These are phyloP conservation scores for Brevimyrus niger DNA, from an alignment of 2,113 vertebrate genomes.

Conservation along the genomic window DNA sequence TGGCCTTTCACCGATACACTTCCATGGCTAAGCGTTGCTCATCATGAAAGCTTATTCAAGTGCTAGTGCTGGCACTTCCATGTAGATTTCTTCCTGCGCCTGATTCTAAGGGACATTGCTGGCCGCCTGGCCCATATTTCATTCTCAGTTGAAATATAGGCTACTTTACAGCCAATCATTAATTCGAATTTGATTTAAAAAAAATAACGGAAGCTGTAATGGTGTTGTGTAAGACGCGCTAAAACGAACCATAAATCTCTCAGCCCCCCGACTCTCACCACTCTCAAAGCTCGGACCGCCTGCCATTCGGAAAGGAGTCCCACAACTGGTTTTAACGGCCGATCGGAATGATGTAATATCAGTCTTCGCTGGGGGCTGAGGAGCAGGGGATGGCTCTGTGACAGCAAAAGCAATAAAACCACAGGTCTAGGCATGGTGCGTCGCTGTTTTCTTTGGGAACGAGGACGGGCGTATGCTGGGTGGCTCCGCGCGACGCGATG, in stretches of 20 bases:
- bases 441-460: neutral
- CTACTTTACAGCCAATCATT: neutral
- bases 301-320: conserved; percentile 32
- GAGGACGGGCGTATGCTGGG: neutral
- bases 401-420: conserved; percentile 67
- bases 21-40: neutral
- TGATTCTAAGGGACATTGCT: neutral
- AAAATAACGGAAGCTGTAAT: conserved; percentile 49
- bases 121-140: neutral
- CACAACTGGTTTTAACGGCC: conserved; percentile 37
- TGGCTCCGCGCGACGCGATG: neutral
- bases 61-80: neutral
- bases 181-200: neutral
- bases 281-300: conserved; percentile 22
- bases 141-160: conserved; percentile 30
- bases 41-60: neutral
- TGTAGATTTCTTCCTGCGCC: neutral
- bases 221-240: conserved; percentile 15
- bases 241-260: conserved; percentile 36
- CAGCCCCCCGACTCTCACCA: conserved; percentile 13
- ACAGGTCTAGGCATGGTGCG: conserved; percentile 34
- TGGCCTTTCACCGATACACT: neutral
- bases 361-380: neutral
- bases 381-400: conserved; percentile 47
- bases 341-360: neutral